A percentile compares a stretch with the other conserved stretches of the same genome.
phyloP scores from a whole-genome alignment of 2,888 invertebrate genomes.

The Microdon myrmicae region DNA sequence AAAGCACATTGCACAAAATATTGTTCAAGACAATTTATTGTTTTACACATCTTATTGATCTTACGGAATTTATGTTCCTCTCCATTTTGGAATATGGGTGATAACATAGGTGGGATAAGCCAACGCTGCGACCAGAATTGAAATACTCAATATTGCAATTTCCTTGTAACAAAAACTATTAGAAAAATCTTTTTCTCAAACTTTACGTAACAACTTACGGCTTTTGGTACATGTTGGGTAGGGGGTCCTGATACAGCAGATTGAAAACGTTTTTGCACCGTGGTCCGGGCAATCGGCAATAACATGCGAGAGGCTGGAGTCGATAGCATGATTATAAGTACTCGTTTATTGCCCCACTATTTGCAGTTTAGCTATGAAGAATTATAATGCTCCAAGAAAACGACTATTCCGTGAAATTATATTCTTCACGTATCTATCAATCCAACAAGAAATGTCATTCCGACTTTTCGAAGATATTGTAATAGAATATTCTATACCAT shows the following conservation, averaged over 20 bases:
- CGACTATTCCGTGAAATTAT: too few relatives aligned
- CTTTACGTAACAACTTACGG: conserved; percentile 65
- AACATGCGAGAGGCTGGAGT: conserved; percentile 61
- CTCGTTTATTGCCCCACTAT: too few relatives aligned
- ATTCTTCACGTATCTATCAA: too few relatives aligned
- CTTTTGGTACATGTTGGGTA: conserved; percentile 60
- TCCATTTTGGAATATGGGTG: conserved; percentile 62
- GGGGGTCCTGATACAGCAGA: conserved; percentile 64
- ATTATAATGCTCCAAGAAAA: too few relatives aligned
- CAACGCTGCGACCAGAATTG: conserved; percentile 34
- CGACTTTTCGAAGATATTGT: too few relatives aligned
- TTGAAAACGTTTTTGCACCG: conserved; percentile 61
- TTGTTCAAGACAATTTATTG: too few relatives aligned
- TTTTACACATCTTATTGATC: too few relatives aligned
- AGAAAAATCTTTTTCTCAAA: conserved; percentile 4
- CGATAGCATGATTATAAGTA: conserved; percentile 59
- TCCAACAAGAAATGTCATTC: too few relatives aligned
- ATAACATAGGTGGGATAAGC: conserved; percentile 63
- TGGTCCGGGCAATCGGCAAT: conserved; percentile 61
- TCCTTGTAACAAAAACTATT: conserved; percentile 58
- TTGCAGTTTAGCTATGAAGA: too few relatives aligned
- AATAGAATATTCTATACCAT: too few relatives aligned
- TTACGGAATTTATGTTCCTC: conserved; percentile 53
- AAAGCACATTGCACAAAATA: conserved; percentile 12
- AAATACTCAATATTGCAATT: conserved; percentile 58